Percentiles rank a stretch among this genome's conserved stretches.
These are phyloP conservation scores for Drosophila parvula DNA, from an alignment of 1,140 invertebrate species.

Conservation along the genomic window DNA sequence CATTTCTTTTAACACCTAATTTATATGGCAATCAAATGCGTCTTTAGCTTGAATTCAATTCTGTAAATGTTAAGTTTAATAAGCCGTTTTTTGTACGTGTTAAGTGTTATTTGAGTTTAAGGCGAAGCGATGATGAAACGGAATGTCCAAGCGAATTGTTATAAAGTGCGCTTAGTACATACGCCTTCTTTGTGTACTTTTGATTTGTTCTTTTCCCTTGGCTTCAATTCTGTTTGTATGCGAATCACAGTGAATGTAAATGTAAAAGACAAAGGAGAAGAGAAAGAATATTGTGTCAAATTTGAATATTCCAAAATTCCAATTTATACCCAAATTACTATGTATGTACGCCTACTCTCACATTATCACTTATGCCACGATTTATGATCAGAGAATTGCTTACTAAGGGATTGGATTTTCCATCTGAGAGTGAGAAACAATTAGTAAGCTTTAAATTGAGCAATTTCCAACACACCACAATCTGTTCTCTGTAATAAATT, in stretches of 20 bases:
- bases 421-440: slow-evolving; percentile 9
- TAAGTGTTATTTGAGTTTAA: slow-evolving; percentile 81
- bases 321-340: slow-evolving; percentile 47
- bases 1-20: slow-evolving; percentile 63
- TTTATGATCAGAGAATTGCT: slow-evolving; percentile 24
- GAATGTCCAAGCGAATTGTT: slow-evolving; percentile 32
- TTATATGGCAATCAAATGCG: slow-evolving; percentile 54
- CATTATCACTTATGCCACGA: slow-evolving; percentile 42
- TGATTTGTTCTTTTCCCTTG: slow-evolving; percentile 12
- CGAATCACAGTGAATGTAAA: slow-evolving; percentile 39
- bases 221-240: slow-evolving; percentile 16
- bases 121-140: slow-evolving; percentile 30
- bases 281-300: slow-evolving; percentile 52
- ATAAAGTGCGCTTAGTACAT: slow-evolving; percentile 45
- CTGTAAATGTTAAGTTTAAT: slow-evolving; percentile 64
- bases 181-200: slow-evolving; percentile 26
- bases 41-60: slow-evolving; percentile 72
- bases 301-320: slow-evolving; percentile 55
- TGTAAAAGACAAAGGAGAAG: slow-evolving; percentile 30
- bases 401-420: slow-evolving; percentile 25
- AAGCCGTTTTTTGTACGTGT: slow-evolving; percentile 62
- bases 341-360: slow-evolving; percentile 51
- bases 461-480: slow-evolving; percentile 40
- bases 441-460: slow-evolving; percentile 22
- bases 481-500: slow-evolving; percentile 62